These are phyloP conservation scores for Unio pictorum DNA, from an alignment of 2,888 invertebrate species.

Conservation along the genomic window DNA sequence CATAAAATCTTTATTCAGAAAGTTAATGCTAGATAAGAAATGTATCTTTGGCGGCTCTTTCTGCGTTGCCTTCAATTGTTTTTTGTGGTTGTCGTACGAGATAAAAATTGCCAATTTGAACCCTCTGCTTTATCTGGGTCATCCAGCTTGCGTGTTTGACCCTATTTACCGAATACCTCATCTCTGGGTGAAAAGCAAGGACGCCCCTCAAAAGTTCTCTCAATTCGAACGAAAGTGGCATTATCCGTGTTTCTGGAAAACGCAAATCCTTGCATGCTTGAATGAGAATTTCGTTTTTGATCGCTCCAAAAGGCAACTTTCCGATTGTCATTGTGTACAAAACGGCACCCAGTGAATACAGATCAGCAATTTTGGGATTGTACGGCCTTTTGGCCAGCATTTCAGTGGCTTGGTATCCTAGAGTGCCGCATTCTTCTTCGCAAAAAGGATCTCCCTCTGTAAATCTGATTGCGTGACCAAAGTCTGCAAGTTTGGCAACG, in stretches of 20 bases:
- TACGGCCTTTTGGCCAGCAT: slow-evolving; percentile 49
- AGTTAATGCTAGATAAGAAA: slow-evolving; percentile 40
- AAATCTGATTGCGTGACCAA: slow-evolving; percentile 55
- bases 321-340: slow-evolving; percentile 61
- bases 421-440: slow-evolving; percentile 50
- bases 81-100: slow-evolving; percentile 61
- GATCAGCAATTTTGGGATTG: slow-evolving; percentile 56
- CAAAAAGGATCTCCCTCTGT: slow-evolving; percentile 43
- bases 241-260: slow-evolving; percentile 38
- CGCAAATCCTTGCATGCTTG: slow-evolving; percentile 32
- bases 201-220: slow-evolving; percentile 53
- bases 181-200: slow-evolving; percentile 49
- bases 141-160: slow-evolving; percentile 49
- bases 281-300: slow-evolving; percentile 41
- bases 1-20: no score
- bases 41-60: slow-evolving; percentile 40
- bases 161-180: slow-evolving; percentile 54
- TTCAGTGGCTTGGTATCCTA: slow-evolving; percentile 63
- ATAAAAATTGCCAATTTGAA: slow-evolving; percentile 65
- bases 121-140: slow-evolving; percentile 24
- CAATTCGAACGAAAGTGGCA: slow-evolving; percentile 43
- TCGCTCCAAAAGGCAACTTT: slow-evolving; percentile 52
- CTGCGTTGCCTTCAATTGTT: slow-evolving; percentile 48
- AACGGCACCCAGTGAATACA: slow-evolving; percentile 62
- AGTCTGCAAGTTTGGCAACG: slow-evolving; percentile 58